Evolutionary conservation across 1,140 invertebrate species (phyloP).

Genomic region (Mycetomoellerius zeteki): DNA sequence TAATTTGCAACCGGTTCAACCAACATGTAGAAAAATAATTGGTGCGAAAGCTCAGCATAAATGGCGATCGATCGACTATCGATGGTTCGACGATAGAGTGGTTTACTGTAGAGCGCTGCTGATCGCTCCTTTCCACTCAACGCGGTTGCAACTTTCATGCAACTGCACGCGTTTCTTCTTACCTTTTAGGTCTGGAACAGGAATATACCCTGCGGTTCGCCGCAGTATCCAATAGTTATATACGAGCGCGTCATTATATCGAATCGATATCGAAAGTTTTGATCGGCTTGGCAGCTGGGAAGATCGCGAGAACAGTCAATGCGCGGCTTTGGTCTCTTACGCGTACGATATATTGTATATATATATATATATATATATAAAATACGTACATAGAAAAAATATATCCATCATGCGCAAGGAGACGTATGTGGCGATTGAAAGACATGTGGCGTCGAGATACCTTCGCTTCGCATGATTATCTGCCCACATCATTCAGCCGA

Average conservation of each 20-base stretch:
- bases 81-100: conserved; percentile 2
- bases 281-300: conserved; percentile 75
- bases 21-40: conserved; percentile 25
- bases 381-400: conserved; percentile 13
- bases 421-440: conserved; percentile 53
- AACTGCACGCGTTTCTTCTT: conserved; percentile 67
- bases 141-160: conserved; percentile 70
- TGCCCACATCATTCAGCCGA: conserved; percentile 69
- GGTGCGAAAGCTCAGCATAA: conserved; percentile 26
- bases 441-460: conserved; percentile 66
- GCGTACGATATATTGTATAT: neutral
- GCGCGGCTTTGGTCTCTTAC: conserved; percentile 8
- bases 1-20: neutral
- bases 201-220: conserved; percentile 76
- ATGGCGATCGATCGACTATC: conserved; percentile 29
- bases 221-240: conserved; percentile 80
- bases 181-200: conserved; percentile 65
- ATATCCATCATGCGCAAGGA: conserved; percentile 32
- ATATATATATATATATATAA: conserved; percentile 16
- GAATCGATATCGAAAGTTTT: conserved; percentile 80
- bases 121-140: conserved; percentile 60
- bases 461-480: conserved; percentile 72
- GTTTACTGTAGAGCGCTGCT: conserved; percentile 15
- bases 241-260: conserved; percentile 77
- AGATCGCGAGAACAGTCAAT: conserved; percentile 63